phyloP scores from a whole-genome alignment of 2,888 invertebrate genomes.

The Cylloceria caligata region DNA sequence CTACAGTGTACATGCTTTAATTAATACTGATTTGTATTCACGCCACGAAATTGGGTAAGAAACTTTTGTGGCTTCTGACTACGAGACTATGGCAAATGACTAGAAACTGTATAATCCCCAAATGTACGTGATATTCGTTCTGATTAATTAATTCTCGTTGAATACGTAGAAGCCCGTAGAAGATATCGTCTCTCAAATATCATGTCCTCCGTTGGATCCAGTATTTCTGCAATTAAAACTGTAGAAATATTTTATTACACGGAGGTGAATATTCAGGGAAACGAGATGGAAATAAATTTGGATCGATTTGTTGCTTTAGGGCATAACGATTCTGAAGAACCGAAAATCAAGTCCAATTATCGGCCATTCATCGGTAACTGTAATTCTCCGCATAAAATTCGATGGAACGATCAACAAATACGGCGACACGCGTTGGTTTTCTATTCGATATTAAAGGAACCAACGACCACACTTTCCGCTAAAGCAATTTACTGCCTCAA shows the following conservation, averaged over 20 bases:
- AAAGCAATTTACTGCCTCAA: neutral
- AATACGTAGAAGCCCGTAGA: neutral
- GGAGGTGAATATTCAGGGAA: conserved; percentile 2
- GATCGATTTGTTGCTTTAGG: neutral
- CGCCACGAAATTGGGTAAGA: conserved; percentile 56
- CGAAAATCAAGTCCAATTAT: neutral
- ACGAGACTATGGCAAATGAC: conserved; percentile 41
- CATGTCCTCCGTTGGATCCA: neutral
- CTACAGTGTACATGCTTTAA: conserved; percentile 46
- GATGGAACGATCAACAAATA: neutral
- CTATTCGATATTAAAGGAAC: neutral
- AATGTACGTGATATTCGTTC: conserved; percentile 51
- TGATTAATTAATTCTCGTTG: conserved; percentile 46
- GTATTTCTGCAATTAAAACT: conserved; percentile 5
- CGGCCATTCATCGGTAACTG: neutral
- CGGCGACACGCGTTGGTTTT: neutral
- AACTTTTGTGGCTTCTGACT: conserved; percentile 49
- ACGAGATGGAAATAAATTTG: conserved; percentile 12
- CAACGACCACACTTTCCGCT: neutral
- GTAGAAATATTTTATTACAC: neutral
- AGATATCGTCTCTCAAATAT: neutral
- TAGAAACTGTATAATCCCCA: conserved; percentile 31
- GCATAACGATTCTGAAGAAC: neutral
- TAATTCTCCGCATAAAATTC: neutral
- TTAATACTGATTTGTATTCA: conserved; percentile 67